Conservation (phyloP, 2,113 vertebrate species). For the Perca fluviatilis region DNA sequence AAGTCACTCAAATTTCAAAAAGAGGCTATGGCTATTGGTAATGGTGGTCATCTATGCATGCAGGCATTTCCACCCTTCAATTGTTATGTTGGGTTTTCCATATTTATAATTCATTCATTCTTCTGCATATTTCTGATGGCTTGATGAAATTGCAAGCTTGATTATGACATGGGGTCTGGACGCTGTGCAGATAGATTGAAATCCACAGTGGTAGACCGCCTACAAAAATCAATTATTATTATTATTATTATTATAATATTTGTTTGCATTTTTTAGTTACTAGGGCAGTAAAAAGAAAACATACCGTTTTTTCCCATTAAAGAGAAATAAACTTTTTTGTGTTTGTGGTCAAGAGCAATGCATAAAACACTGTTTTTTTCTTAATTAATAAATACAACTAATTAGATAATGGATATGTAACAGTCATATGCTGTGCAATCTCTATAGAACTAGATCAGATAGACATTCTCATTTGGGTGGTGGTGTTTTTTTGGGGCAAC, state of each 20-base stretch:
- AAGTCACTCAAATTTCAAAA: conserved; percentile 47
- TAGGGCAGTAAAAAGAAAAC: not conserved
- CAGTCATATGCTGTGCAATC: not conserved
- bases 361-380: not conserved
- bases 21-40: conserved; percentile 37
- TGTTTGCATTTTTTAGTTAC: not conserved
- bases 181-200: conserved; percentile 8
- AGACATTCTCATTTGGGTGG: not conserved
- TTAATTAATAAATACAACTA: not conserved
- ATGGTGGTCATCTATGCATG: conserved; percentile 59
- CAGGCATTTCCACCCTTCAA: conserved; percentile 33
- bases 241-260: too few relatives aligned
- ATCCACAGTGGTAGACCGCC: conserved; percentile 1
- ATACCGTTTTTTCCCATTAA: too few relatives aligned
- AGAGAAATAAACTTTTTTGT: not conserved
- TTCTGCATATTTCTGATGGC: not conserved
- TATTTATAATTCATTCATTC: conserved; percentile 1
- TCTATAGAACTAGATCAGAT: not conserved
- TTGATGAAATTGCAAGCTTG: conserved; percentile 11
- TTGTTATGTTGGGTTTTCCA: not conserved
- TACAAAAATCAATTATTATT: not conserved
- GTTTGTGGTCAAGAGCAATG: not conserved
- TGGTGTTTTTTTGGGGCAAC: not conserved
- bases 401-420: not conserved
- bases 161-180: conserved; percentile 28